Evolutionary conservation across 2,888 invertebrate species (phyloP), one percentile per base, ranked within the genome.

Genomic region (Empis stercorea): DNA sequence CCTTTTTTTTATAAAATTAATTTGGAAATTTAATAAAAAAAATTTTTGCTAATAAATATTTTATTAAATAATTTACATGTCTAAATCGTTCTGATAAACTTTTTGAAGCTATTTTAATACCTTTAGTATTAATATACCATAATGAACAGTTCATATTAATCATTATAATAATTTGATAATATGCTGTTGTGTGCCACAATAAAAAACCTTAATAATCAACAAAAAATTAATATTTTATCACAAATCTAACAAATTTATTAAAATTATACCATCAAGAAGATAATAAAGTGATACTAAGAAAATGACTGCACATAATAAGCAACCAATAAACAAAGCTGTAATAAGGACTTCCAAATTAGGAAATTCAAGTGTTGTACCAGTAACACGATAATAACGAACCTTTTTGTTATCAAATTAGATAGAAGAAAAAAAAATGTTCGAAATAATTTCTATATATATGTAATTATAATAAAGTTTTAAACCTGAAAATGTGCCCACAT

Each of bases 81-180:
- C 65, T 65, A 53, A 75, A 75, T 52, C 72, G 71, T 46, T 70
- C 67, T 1, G 74, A 72, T 2, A 75, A 66, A 47, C 73, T 72
- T 55, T 72, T 71, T 17, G 75, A 73, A 0, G 79, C 79, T 43
- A 76, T 75, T 56, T 76, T 76, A 49, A 79, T 76, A 2, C 75
- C 79, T 56, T 75, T 72, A 53, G 78, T 79, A 59, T 80, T 80
- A 48, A 80, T 79, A 56, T 77, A 80, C 79, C 79, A 80, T 2
- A 80, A 66, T 1, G 79, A 79, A 50, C 78, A 78, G 58, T 79
- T 79, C 80, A 80, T 80, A 55, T 80, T 80, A 47, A 80, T 77
- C 77, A 79, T 80, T 1, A 74, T 79, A 37, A 79, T 76, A 44
- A 80, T 78, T 54, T 80, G 80, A 56, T 73, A 74, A 46, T 56